phyloP scores from a whole-genome alignment of 2,888 invertebrate genomes.

The Erebia epiphron region DNA sequence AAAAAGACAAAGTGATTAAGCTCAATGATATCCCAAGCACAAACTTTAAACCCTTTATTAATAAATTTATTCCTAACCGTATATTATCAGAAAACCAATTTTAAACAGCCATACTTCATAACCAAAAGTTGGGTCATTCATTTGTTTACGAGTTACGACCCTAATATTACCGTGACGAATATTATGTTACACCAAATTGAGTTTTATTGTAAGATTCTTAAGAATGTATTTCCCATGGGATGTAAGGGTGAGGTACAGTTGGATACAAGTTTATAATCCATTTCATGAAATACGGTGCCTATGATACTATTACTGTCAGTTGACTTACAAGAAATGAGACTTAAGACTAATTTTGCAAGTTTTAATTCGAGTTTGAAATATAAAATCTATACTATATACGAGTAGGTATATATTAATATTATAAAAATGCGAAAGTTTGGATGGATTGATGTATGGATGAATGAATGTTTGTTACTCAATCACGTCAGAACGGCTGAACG shows the following conservation, averaged over 20 bases:
- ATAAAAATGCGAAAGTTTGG: too few relatives aligned
- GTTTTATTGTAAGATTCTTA: conserved; percentile 4
- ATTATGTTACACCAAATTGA: conserved; percentile 15
- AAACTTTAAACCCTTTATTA: conserved; percentile 22
- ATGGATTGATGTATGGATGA: too few relatives aligned
- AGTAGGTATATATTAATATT: too few relatives aligned
- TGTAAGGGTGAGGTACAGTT: conserved; percentile 10
- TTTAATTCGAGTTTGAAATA: too few relatives aligned
- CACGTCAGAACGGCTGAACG: too few relatives aligned
- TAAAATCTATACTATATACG: too few relatives aligned
- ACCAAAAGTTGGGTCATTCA: conserved; percentile 30
- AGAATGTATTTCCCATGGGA: conserved; percentile 10
- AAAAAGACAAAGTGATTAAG: background rate
- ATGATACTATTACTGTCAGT: background rate
- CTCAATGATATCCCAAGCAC: conserved; percentile 14
- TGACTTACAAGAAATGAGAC: background rate
- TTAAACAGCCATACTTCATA: conserved; percentile 26
- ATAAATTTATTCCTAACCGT: conserved; percentile 17
- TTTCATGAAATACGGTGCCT: conserved; percentile 7
- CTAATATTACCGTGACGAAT: conserved; percentile 11
- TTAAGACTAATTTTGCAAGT: background rate
- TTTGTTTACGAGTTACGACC: conserved; percentile 25
- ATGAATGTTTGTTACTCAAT: too few relatives aligned
- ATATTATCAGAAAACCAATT: conserved; percentile 28
- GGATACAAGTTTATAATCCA: conserved; percentile 20